Base-by-base conservation (phyloP, 2,113 vertebrate species). In the Origma solitaria region DNA sequence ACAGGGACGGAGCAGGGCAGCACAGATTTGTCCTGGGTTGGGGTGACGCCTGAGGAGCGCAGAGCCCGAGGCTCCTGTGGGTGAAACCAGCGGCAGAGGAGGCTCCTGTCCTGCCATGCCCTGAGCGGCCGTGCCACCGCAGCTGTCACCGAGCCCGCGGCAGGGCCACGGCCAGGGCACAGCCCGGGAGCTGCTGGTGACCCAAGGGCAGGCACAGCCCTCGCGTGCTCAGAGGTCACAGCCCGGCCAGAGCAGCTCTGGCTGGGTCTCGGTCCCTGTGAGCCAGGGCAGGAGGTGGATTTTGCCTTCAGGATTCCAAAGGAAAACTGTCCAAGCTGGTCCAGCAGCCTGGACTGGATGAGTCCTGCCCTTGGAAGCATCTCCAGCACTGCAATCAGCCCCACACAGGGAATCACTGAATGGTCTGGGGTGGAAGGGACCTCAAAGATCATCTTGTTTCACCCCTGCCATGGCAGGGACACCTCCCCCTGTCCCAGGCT, bases 31-130 rank as follows among this genome's bases (percentile, higher is more conserved):
- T n/a, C 89, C 51, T 31, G 13, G 47, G 62, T 37, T 60, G 1
- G 0, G 54, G 1, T 44, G 44, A 65, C 0, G 0, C 87, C 57
- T 1, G 1, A 24, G 78, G 30, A 50, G 2, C 0, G 4, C 3
- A 7, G 73, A 70, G 65, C 71, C 79, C 0, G 6, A 45, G 84
- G 88, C 72, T 64, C 2, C 1, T 23, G 58, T 4, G 61, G 64
- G 30, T 6, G 45, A 75, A 95, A 78, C 22, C 30, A 4, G 56
- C 23, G 0, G 45, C 65, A 81, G 10, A 85, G 86, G 47, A 17
- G 4, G 86, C 33, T 83, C 76, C 47, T 56, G 51, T 33, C 57
- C 89, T 50, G 51, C 69, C 78, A 61, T 13, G 2, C 5, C 64
- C 42, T 2, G 5, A 9, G 42, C 2, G 0, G 66, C n/a, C 0